phyloP scores from a whole-genome alignment of 2,113 vertebrate genomes.

The Budorcas taxicolor region DNA sequence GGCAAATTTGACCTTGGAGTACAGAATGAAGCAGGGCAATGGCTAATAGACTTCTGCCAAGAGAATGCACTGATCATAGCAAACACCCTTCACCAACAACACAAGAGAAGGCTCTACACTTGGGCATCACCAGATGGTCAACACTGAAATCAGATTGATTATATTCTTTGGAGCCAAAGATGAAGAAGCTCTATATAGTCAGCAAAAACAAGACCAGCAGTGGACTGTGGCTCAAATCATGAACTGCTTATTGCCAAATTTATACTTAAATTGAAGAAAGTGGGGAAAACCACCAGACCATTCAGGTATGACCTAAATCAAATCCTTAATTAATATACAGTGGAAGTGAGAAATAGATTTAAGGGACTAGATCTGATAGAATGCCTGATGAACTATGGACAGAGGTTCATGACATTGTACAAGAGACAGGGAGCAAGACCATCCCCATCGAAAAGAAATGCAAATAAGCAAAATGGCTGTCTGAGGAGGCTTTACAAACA shows the following conservation, averaged over 20 bases:
- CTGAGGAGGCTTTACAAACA: neutral
- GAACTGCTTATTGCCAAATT: neutral
- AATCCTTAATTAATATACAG: neutral
- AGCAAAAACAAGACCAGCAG: neutral
- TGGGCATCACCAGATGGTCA: too few relatives aligned
- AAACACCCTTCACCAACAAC: too few relatives aligned
- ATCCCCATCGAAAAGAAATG: neutral
- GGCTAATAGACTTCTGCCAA: too few relatives aligned
- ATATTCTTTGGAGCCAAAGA: neutral
- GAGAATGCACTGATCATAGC: too few relatives aligned
- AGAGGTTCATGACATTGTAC: fast-evolving
- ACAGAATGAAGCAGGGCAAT: too few relatives aligned
- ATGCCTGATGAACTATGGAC: neutral
- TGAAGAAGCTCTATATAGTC: neutral
- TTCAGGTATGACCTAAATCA: neutral
- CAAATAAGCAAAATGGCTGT: neutral
- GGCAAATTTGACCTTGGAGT: too few relatives aligned
- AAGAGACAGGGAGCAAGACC: neutral
- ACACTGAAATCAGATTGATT: neutral
- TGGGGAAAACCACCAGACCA: neutral
- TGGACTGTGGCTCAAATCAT: neutral
- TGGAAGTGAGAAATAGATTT: neutral
- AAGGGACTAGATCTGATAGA: neutral
- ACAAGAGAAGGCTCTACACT: too few relatives aligned
- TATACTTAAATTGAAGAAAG: neutral